Conservation (phyloP, 2,888 invertebrate genomes). For the Pyrrhia umbra region DNA sequence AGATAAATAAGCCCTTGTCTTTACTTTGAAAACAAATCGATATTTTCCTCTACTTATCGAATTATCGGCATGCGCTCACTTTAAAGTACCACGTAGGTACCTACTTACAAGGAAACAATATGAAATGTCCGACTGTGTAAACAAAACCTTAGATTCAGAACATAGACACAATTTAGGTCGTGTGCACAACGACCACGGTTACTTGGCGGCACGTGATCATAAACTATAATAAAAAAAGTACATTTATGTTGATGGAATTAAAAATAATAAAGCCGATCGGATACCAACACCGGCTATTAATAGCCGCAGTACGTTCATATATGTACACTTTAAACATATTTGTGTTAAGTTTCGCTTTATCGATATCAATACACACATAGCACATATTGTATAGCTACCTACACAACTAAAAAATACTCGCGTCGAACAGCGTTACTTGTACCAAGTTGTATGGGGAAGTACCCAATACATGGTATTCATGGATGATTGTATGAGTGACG, state of each 20-base stretch:
- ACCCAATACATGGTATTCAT: slow-evolving; percentile 37
- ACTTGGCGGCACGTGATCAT: slow-evolving; percentile 47
- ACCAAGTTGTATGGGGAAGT: slow-evolving; percentile 59
- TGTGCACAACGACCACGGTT: slow-evolving; percentile 42
- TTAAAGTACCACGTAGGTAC: background rate
- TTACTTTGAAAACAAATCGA: slow-evolving; percentile 16
- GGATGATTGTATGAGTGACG: slow-evolving; percentile 53
- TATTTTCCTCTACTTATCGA: slow-evolving; percentile 16
- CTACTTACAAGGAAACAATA: slow-evolving; percentile 25
- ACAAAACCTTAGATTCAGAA: slow-evolving; percentile 44
- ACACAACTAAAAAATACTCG: slow-evolving; percentile 42
- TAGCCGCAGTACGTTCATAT: slow-evolving; percentile 23
- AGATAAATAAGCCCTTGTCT: background rate
- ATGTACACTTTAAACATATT: slow-evolving; percentile 23
- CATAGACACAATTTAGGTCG: slow-evolving; percentile 57
- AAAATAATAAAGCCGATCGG: slow-evolving; percentile 46
- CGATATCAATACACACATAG: slow-evolving; percentile 36
- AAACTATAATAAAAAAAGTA: slow-evolving; percentile 42
- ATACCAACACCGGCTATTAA: slow-evolving; percentile 37
- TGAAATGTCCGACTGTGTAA: slow-evolving; percentile 23
- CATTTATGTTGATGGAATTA: slow-evolving; percentile 49
- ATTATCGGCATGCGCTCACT: slow-evolving; percentile 21
- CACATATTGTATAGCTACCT: slow-evolving; percentile 37
- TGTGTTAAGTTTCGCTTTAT: slow-evolving; percentile 51
- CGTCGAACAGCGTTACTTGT: slow-evolving; percentile 41